Evolutionary conservation across 2,888 invertebrate species (phyloP), one percentile per base, ranked within the genome.

Genomic region (Drosophila merina): DNA sequence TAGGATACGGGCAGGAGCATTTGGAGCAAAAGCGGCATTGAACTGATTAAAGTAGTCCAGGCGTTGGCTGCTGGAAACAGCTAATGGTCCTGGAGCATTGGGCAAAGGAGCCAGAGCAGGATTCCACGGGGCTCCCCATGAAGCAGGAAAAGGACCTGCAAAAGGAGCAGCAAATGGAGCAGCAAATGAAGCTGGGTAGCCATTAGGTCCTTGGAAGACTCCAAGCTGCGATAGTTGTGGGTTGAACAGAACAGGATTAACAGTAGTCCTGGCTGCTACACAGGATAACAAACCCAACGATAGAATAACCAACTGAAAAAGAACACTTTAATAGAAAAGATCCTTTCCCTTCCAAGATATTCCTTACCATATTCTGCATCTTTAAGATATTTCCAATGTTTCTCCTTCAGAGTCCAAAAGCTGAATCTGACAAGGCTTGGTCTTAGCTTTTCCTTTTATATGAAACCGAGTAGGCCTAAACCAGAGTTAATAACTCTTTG

Each of bases 41-140:
- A 81, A 81, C 51, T 81, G 88, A 51, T 89, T 88, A 7, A 79
- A 78, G 57, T 86, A 76, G 57, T 89, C 88, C 71, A 90, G 64
- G 6, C 89, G 86, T 9, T 90, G 89, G 42, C 88, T 89, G 45
- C 87, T 76, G 14, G 78, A 77, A 28, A 82, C 40, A 28, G 87
- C 75, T 64, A 86, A 12, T 0, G 88, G 89, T 9, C 57, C 9
- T 2, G 20, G 9, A 20, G 40, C 9, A 42, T 20, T 42, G 31
- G 86, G 74, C 69, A 84, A 20, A 0, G 88, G 88, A 10, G 59
- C 33, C 40, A 60, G 6, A 1, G 59, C 14, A 30, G 25, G 30
- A 31, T 12, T 47, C 9, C 40, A 20, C 0, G 62, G 26, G 33
- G 49, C 49, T 5, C 9, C 36, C 7, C 48, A 26, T 0, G 72